Evolutionary conservation across 2,888 invertebrate genomes (phyloP), one percentile per base, ranked within the genome.

Genomic region (Cheilosia vulpina): DNA sequence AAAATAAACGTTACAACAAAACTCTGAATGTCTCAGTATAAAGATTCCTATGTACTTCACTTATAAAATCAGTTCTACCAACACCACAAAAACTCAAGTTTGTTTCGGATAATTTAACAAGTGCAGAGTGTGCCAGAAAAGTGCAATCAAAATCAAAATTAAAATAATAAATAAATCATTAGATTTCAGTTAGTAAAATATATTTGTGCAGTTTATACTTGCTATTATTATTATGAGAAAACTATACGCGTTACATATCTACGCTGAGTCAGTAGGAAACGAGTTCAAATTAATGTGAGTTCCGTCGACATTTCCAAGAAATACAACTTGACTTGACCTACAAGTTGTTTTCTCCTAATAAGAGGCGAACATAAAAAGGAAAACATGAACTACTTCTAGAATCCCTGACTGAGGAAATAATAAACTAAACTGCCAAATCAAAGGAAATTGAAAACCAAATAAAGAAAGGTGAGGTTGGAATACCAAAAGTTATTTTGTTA

Each of bases 381-480:
- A 58, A 66, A 52, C 24, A 84, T 79, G 79, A 71, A 34, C 45
- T 11, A 58, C 63, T 66, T 79, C 17, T 84, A 69, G 53, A 76
- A 62, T 31, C 31, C 57, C 58, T 21, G 75, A 71, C 60, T 47
- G 45, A 68, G 41, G 52, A 62, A 9, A 53, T 79, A 43, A 53
- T 27, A 58, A 87, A 85, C 63, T 15, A 17, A 34, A 53, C 41
- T 75, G 69, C 80, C 79, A 87, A 83, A 87, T 69, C 58, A 71
- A 52, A 72, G 50, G 34, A 47, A 81, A 80, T 75, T 82, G 38
- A 60, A 66, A 68, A 57, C 68, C 80, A 83, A 84, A 85, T 81
- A 87, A 63, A 80, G 62, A 43, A 62, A 87, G 87, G 87, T 88
- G 72, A 87, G 47, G 45, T 65, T 69, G 73, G n/a, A 34, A 15